phyloP scores from a whole-genome alignment of 2,888 invertebrate species.

The Balanococcus diminutus region DNA sequence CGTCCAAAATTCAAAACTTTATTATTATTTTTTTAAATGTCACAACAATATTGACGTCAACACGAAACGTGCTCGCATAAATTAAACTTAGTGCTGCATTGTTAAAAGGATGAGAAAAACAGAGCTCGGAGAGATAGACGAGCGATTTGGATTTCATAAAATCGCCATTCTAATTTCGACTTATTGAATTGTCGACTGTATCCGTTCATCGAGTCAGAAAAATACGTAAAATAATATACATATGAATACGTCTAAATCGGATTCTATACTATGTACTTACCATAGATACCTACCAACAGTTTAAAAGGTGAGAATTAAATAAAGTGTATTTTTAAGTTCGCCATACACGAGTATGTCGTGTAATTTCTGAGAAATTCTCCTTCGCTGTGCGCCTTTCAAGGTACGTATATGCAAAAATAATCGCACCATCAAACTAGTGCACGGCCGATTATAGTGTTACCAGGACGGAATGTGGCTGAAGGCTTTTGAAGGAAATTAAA shows the following conservation, averaged over 20 bases:
- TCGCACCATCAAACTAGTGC: no score
- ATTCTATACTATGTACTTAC: not conserved
- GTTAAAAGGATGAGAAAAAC: not conserved
- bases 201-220: not conserved
- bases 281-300: not conserved
- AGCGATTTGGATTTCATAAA: not conserved
- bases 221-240: not conserved
- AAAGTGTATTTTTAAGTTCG: not conserved
- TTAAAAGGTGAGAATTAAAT: constrained; percentile 17
- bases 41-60: not conserved
- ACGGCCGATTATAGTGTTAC: no score
- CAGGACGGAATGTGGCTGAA: no score
- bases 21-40: not conserved
- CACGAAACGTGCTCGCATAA: constrained; percentile 7
- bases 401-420: not conserved
- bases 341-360: not conserved
- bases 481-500: no score
- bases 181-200: not conserved
- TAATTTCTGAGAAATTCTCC: not conserved
- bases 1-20: no score
- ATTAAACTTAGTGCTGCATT: not conserved
- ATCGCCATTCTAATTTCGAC: not conserved
- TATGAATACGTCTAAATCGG: not conserved
- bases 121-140: not conserved
- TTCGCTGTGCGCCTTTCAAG: no score